Base-by-base conservation (phyloP, 1,140 invertebrate genomes). In the Zaprionus capensis region DNA sequence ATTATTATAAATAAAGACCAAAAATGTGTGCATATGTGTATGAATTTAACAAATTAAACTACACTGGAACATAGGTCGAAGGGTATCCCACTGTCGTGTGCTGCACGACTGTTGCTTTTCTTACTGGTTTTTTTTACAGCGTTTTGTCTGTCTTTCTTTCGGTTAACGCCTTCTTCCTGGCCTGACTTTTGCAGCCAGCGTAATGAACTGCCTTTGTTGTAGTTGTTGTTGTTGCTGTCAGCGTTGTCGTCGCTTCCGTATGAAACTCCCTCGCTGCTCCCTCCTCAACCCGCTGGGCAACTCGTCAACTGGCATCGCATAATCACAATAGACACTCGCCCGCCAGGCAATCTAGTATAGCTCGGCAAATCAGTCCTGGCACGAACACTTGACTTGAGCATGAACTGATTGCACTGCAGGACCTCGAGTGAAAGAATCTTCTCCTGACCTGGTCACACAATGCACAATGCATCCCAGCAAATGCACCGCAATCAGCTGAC, bases 291-390 rank as follows among this genome's bases (percentile, higher is more conserved):
- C 44, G 69, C 57, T 70, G 81, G 78, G 81, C 28, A 58, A 53
- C 77, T 80, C 77, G 80, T 80, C 81, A 80, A 69, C 67, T 24
- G 53, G 64, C 83, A 72, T 88, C 71, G 75, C 71, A 87, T 88
- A 88, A 88, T 88, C 74, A 88, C 81, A 87, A 87, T 84, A 87
- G 84, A 90, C 78, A 72, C 69, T 51, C 71, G 74, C 77, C 74
- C 69, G 67, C 17, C 76, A 71, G 81, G 76, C 80, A 84, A 82
- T 82, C 77, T 66, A 0, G 11, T 20, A 2, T 24, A 51, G 46
- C 73, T 75, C 9, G 6, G 53, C 51, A 76, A 71, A 64, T 76
- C 68, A 71, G 62, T 75, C 49, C 56, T 51, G 67, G 31, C 73
- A 78, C 76, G 61, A 69, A 73, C 64, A 73, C 71, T 76, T 72